Evolutionary conservation across 2,113 vertebrate genomes (phyloP).

Genomic region (Alces alces): DNA sequence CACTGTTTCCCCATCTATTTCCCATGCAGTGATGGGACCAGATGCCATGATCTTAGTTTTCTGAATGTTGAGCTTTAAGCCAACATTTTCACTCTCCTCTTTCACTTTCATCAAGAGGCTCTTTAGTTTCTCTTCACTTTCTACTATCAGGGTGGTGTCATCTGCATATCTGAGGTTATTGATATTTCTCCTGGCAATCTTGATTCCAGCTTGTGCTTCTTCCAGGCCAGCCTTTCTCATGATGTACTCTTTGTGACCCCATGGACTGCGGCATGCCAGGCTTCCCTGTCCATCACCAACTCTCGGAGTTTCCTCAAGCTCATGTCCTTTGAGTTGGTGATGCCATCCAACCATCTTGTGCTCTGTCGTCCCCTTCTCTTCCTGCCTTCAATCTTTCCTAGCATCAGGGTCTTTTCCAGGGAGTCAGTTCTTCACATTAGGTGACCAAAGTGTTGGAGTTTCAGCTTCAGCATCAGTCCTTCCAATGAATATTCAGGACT

Average conservation of each 20-base stretch:
- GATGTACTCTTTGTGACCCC: neutral
- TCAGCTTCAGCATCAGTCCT: neutral
- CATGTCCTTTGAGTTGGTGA: rapidly evolving
- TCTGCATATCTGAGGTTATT: too few relatives aligned
- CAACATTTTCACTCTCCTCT: too few relatives aligned
- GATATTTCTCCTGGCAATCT: too few relatives aligned
- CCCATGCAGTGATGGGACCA: too few relatives aligned
- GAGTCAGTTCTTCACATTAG: neutral
- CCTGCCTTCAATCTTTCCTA: neutral
- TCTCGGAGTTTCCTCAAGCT: rapidly evolving
- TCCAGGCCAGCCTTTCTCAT: too few relatives aligned
- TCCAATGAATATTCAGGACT: neutral
- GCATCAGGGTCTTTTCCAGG: neutral
- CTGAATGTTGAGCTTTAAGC: too few relatives aligned
- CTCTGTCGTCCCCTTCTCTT: neutral
- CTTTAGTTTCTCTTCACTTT: too few relatives aligned
- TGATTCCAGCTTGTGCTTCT: too few relatives aligned
- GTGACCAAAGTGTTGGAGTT: neutral
- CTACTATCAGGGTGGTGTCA: too few relatives aligned
- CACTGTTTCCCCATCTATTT: too few relatives aligned
- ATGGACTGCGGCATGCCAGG: rapidly evolving
- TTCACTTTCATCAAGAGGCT: too few relatives aligned
- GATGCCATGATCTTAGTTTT: too few relatives aligned
- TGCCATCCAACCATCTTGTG: neutral
- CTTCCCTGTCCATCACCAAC: neutral